Base-by-base conservation (phyloP, 2,888 invertebrate genomes). In the Pyrgus malvae region DNA sequence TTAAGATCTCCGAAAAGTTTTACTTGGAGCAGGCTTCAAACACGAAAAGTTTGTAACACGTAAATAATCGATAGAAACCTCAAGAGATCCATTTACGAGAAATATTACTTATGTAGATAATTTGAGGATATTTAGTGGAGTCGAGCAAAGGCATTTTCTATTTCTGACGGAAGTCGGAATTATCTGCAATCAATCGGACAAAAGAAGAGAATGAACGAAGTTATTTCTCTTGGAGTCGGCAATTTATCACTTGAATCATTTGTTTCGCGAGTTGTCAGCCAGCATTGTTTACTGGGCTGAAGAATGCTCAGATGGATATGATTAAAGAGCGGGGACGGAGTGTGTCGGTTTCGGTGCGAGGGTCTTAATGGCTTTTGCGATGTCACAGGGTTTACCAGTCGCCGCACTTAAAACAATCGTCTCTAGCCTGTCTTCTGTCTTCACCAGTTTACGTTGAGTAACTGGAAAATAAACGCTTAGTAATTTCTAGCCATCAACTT, bases 161-260 rank as follows among this genome's bases (percentile, higher is more conserved):
- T 68, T 68, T 67, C 70, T 68, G 66, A 64, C 70, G 73, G 74
- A 78, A 76, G 72, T 70, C 73, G 72, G 76, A 79, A 83, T 83
- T 80, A 84, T 84, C 80, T 75, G 74, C 82, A 78, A 86, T 86
- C 84, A 83, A 86, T 86, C 78, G 81, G 71, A 83, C 83, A 83
- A 82, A 72, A 65, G 61, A 74, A 72, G 64, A 61, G 74, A 78
- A 76, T 69, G 73, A 71, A 64, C 75, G 63, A 73, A 82, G 76
- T 78, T 80, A 77, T 79, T 80, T 65, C 70, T 62, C 69, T 62
- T 67, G 67, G 69, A 70, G 67, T 65, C 63, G 61, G 58, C 72
- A 73, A 85, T 86, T 86, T 82, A 83, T 84, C 81, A 81, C 72
- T 55, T 56, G 66, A 68, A 71, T 80, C 80, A 78, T 79, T 81